Evolutionary conservation across 2,888 invertebrate species (phyloP).

Genomic region (Masnerella sp.): DNA sequence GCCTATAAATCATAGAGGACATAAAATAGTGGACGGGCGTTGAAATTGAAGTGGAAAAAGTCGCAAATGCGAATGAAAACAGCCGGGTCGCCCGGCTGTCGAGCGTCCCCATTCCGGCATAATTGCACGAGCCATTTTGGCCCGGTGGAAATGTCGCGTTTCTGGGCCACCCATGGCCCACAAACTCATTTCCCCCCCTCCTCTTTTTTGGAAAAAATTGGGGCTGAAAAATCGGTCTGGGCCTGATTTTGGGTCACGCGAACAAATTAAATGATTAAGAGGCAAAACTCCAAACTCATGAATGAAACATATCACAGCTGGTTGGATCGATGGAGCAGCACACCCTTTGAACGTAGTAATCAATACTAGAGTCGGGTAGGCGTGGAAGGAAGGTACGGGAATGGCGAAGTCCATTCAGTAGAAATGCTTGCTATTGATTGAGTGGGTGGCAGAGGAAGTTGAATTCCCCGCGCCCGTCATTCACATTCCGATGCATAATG

Average conservation of each 20-base stretch:
- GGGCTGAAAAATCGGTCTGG: no score
- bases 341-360: slow-evolving; percentile 73
- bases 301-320: slow-evolving; percentile 76
- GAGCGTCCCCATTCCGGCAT: slow-evolving; percentile 7
- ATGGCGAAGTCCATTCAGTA: slow-evolving; percentile 77
- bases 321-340: slow-evolving; percentile 75
- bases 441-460: slow-evolving; percentile 69
- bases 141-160: slow-evolving; percentile 2
- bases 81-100: background rate
- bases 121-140: slow-evolving; percentile 11
- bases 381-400: slow-evolving; percentile 69
- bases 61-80: background rate
- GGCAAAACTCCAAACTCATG: slow-evolving; percentile 71
- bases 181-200: no score
- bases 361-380: slow-evolving; percentile 72
- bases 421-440: slow-evolving; percentile 75
- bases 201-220: no score
- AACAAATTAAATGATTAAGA: slow-evolving; percentile 44
- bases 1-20: no score
- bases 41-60: no score
- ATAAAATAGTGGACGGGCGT: no score
- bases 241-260: background rate
- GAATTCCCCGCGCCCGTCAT: slow-evolving; percentile 57
- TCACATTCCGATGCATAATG: slow-evolving; percentile 54
- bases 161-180: no score